Base-by-base conservation (phyloP, 2,888 invertebrate species). In the Cerastis rubricosa region DNA sequence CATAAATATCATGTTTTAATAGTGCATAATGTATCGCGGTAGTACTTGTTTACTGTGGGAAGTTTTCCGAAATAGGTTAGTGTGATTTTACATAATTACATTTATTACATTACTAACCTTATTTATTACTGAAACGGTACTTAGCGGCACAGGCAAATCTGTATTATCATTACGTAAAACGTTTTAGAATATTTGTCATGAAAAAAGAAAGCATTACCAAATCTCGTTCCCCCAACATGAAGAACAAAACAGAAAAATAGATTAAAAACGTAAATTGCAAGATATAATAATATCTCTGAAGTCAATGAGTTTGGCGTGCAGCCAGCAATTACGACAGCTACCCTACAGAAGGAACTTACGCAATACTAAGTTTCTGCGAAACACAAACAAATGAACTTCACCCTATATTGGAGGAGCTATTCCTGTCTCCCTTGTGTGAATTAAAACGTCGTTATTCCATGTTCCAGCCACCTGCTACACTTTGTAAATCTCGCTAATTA, bases 391-490 rank as follows among this genome's bases (percentile, higher is more conserved):
- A 76, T 85, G 83, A 84, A 84, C 75, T 85, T 79, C 51, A 7
- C 65, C 71, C 57, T 78, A 76, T 59, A 77, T 35, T 61, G 61
- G 72, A 47, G 77, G 57, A 73, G 71, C 64, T 63, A 86, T 86
- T 81, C 35, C 66, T 75, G 66, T 75, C 71, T 75, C 61, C 43
- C 71, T 74, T 67, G 64, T 63, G 81, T 78, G 67, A 81, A 86
- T 88, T 82, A 84, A 86, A 88, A 72, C 76, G 74, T 85, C 76
- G 74, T 88, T 84, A 81, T 76, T 78, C 74, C 71, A 45, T 80
- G 80, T 79, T 47, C 61, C 68, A 61, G 76, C 85, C 88, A 87
- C 87, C 87, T 87, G 87, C 84, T 82, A 77, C 80, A 64, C 66
- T 72, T 70, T 69, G 71, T 86, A 85, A 80, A 84, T 87, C 79